Evolutionary conservation across 2,113 vertebrate species (phyloP).

Genomic region (Sciurus niger): DNA sequence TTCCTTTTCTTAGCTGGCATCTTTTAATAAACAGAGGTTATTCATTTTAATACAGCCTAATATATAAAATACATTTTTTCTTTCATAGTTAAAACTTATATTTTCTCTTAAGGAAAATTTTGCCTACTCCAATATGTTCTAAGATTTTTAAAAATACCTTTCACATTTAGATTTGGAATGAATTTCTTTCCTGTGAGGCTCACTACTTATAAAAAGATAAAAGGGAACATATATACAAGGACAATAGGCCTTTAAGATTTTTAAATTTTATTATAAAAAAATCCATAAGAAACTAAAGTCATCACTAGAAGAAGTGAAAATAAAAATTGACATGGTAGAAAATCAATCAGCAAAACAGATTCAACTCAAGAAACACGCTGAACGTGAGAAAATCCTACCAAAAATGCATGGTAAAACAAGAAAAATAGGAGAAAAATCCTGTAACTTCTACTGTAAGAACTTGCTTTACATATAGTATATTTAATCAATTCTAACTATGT

Average conservation of each 20-base stretch:
- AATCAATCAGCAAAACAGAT: background rate
- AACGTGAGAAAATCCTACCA: background rate
- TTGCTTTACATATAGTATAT: background rate
- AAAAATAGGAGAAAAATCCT: background rate
- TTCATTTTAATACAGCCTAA: background rate
- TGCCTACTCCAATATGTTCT: background rate
- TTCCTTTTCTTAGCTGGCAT: background rate
- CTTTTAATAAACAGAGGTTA: background rate
- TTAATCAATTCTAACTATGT: background rate
- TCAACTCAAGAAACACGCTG: background rate
- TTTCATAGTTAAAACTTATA: background rate
- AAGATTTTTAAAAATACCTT: background rate
- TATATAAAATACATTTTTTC: background rate
- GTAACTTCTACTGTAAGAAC: background rate
- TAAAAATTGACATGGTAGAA: constrained; percentile 1
- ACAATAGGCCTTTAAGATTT: background rate
- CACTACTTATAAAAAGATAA: background rate
- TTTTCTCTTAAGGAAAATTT: background rate
- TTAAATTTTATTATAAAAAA: background rate
- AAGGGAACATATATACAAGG: background rate
- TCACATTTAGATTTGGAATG: background rate
- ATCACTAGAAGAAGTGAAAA: background rate
- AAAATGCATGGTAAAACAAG: background rate
- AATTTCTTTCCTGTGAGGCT: background rate
- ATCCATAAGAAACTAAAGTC: background rate